phyloP scores from a whole-genome alignment of 2,797 vertebrate species.

The Macropus fuliginosus region DNA sequence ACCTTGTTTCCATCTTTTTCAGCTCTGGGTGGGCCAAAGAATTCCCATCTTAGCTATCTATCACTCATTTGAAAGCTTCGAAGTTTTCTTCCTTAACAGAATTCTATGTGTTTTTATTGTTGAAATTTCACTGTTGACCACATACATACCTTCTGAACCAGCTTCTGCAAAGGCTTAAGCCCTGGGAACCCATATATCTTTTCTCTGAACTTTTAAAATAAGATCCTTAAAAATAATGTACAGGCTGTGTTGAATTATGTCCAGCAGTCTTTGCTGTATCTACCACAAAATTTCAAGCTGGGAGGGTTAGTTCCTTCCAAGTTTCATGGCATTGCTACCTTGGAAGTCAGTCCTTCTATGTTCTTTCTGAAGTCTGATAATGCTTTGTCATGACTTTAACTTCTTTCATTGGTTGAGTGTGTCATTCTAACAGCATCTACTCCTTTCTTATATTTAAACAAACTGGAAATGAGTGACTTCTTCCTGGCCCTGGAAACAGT shows the following conservation, averaged over 20 bases:
- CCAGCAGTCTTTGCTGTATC: neutral
- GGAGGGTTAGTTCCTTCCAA: neutral
- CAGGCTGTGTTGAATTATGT: neutral
- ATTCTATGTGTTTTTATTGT: neutral
- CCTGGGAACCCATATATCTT: neutral
- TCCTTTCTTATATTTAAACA: neutral
- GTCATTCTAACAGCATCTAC: neutral
- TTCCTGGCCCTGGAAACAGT: neutral
- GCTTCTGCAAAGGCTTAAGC: neutral
- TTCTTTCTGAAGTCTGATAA: neutral
- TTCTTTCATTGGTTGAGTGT: neutral
- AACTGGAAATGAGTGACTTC: neutral
- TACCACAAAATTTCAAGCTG: neutral
- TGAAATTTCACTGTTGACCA: neutral
- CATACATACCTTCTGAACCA: neutral
- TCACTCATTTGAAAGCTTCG: neutral
- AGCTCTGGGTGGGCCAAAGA: neutral
- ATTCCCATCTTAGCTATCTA: neutral
- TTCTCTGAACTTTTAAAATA: neutral
- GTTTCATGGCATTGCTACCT: neutral
- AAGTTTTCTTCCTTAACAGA: neutral
- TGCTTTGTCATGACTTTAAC: neutral
- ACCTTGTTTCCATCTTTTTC: neutral
- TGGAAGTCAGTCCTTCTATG: neutral
- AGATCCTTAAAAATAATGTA: neutral